Evolutionary conservation across 2,113 vertebrate species (phyloP), one percentile per base, ranked within the genome.

Genomic region (Macrotus californicus): DNA sequence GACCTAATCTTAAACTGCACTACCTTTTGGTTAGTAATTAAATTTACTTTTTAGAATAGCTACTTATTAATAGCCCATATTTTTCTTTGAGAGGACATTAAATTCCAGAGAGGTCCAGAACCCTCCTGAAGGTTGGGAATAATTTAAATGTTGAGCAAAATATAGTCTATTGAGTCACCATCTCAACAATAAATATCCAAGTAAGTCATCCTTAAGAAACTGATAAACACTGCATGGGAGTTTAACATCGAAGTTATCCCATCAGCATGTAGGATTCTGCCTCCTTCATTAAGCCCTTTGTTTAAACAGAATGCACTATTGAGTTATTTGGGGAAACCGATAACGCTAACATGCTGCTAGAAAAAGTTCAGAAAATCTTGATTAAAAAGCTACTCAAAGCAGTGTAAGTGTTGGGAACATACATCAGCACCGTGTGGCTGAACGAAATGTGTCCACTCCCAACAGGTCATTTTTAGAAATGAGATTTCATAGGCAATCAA

Each of bases 401-500:
- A 94, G n/a, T 93, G 5, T 89, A 34, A 64, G 29, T 72, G 21
- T 89, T 87, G 75, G 88, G 61, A 90, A 89, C 7, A 2, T 86
- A n/a, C 9, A 39, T 88, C 48, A 91, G 82, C 41, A 52, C 24
- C 29, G 0, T 75, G 73, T 54, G 21, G 46, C 72, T 41, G 80
- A 81, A 29, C 15, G 64, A 90, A 87, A 56, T 85, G 50, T 43
- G 56, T 73, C 88, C 83, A 91, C 36, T 81, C 61, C 48, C 36
- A 12, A 79, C 66, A 69, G 84, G 76, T 96, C 95, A 77, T 92
- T 92, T 88, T 94, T 82, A 96, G 73, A 84, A 94, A 84, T n/a
- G 48, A 87, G 34, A 52, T 87, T 96, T 89, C 83, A 54, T 39
- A 80, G 73, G n/a, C 87, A 93, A 80, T 94, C 81, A 93, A 48